These are phyloP conservation scores for Eurosta solidaginis DNA, from an alignment of 1,140 invertebrate species.

Conservation along the genomic window DNA sequence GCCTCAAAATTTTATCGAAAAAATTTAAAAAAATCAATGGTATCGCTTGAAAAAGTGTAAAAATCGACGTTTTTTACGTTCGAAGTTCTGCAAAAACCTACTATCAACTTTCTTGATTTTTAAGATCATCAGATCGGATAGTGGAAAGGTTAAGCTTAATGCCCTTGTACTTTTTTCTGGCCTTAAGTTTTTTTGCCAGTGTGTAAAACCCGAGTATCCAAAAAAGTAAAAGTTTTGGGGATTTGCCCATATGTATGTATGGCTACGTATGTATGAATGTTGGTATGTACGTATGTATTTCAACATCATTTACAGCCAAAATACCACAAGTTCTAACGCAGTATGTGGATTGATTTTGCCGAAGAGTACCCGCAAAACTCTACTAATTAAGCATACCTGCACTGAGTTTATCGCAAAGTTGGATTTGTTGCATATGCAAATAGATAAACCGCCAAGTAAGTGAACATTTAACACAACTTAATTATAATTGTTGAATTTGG, in stretches of 20 bases:
- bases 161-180: no score
- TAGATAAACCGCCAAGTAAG: slow-evolving; percentile 23
- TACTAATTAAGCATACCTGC: slow-evolving; percentile 3
- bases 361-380: neutral
- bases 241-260: neutral
- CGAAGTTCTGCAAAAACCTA: no score
- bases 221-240: neutral
- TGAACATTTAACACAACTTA: neutral
- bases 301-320: slow-evolving; percentile 12
- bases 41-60: no score
- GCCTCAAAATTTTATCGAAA: no score
- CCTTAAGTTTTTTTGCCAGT: no score
- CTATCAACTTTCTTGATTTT: no score
- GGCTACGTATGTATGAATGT: neutral
- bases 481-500: no score
- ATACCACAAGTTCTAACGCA: neutral
- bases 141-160: no score
- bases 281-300: neutral
- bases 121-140: no score
- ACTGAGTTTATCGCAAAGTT: neutral
- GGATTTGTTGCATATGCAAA: neutral
- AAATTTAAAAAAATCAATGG: no score
- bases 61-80: no score
- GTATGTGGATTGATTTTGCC: neutral
- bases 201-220: no score